Conservation (phyloP, 1,140 invertebrate species). For the Probaryconus sp. region DNA sequence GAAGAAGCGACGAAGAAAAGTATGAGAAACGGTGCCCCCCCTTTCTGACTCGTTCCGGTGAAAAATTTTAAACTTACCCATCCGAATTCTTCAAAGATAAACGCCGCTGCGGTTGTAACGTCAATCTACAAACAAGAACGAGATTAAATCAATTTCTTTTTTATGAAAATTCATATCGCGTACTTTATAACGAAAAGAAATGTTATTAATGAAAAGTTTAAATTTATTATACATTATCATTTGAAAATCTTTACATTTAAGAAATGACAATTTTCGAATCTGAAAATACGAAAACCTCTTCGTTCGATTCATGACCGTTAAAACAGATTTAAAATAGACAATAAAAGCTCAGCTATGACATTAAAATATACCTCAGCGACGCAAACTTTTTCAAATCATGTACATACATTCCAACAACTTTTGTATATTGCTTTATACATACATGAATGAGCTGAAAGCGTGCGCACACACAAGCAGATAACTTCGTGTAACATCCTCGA, state of each 20-base stretch:
- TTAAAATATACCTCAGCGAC: constrained; percentile 47
- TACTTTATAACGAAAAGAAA: too few species aligned
- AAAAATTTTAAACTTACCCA: constrained; percentile 47
- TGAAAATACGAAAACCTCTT: too few species aligned
- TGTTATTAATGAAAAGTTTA: too few species aligned
- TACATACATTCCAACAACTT: constrained; percentile 51
- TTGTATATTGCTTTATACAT: constrained; percentile 51
- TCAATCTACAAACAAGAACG: constrained; percentile 30
- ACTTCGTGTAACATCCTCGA: constrained; percentile 40
- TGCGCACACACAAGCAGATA: constrained; percentile 33
- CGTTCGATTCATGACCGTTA: constrained; percentile 17
- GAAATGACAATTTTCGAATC: too few species aligned
- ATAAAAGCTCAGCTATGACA: constrained; percentile 32
- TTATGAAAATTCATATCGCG: neutral
- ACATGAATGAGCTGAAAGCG: constrained; percentile 48
- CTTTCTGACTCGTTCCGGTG: constrained; percentile 26
- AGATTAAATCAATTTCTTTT: constrained; percentile 1
- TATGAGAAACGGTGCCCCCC: constrained; percentile 28
- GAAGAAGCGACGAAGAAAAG: constrained; percentile 11
- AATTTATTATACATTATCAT: too few species aligned
- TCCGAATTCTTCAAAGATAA: constrained; percentile 33
- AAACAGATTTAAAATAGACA: constrained; percentile 33
- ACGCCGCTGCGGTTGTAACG: constrained; percentile 8
- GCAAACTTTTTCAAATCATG: constrained; percentile 47
- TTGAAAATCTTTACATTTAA: too few species aligned